Conservation (phyloP, 2,113 vertebrate genomes). For the Hippocampus guttulatus region DNA sequence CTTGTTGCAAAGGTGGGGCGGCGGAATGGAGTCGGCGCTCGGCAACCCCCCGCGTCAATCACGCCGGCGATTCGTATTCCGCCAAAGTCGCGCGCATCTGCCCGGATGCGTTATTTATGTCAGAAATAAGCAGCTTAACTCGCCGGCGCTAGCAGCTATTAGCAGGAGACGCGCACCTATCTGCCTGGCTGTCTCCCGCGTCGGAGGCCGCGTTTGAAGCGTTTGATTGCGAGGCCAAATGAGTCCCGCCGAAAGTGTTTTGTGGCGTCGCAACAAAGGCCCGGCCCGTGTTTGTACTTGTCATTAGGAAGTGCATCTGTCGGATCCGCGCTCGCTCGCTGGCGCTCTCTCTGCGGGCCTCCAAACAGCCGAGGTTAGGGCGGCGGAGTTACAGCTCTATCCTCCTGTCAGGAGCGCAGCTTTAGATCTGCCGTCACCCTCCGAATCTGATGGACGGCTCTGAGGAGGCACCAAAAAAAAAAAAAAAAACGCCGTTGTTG, state of each 20-base stretch:
- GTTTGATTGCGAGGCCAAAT: slow-evolving; percentile 69
- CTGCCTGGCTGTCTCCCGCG: slow-evolving; percentile 52
- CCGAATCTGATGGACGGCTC: slow-evolving; percentile 59
- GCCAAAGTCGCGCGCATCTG: slow-evolving; percentile 71
- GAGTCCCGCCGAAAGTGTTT: slow-evolving; percentile 58
- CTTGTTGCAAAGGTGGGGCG: slow-evolving; percentile 67
- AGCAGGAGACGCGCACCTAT: slow-evolving; percentile 71
- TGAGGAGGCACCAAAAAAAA: slow-evolving; percentile 56
- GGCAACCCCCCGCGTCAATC: slow-evolving; percentile 70
- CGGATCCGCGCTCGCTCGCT: slow-evolving; percentile 20
- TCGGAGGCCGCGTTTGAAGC: slow-evolving; percentile 72
- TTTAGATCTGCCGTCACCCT: slow-evolving; percentile 67
- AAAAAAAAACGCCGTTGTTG: slow-evolving; percentile 62
- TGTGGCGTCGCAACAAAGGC: slow-evolving; percentile 66
- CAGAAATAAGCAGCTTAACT: slow-evolving; percentile 74
- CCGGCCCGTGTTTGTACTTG: slow-evolving; percentile 65
- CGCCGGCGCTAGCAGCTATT: slow-evolving; percentile 69
- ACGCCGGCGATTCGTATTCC: slow-evolving; percentile 64
- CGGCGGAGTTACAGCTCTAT: slow-evolving; percentile 60
- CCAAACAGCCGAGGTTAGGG: slow-evolving; percentile 65
- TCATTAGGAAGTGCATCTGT: slow-evolving; percentile 61
- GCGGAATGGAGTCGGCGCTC: slow-evolving; percentile 62
- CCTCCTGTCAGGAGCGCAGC: slow-evolving; percentile 62
- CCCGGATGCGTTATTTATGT: slow-evolving; percentile 76
- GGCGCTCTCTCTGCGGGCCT: slow-evolving; percentile 51